These are phyloP conservation scores for Strix occidentalis DNA, from an alignment of 2,797 vertebrate genomes.

Conservation along the genomic window DNA sequence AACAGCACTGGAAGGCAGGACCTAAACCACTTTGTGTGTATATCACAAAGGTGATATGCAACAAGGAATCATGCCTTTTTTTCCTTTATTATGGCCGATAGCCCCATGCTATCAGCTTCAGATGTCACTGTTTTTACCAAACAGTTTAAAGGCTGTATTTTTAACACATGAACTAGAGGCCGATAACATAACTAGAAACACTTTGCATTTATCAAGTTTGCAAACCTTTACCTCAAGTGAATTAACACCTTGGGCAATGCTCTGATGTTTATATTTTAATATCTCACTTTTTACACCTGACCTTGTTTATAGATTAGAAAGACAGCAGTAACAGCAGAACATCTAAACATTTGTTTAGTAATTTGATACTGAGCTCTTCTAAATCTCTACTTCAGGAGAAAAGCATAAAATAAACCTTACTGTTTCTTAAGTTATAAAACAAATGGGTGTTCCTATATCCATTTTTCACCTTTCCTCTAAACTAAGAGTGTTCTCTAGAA, in stretches of 20 bases:
- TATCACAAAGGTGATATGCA: neutral
- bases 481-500: neutral
- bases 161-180: neutral
- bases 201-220: neutral
- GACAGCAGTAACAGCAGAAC: neutral
- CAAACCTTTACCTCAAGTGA: neutral
- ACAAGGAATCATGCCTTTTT: neutral
- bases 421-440: neutral
- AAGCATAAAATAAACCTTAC: neutral
- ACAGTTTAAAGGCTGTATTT: neutral
- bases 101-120: neutral
- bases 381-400: neutral
- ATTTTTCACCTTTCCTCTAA: neutral
- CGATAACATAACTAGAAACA: neutral
- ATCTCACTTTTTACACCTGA: neutral
- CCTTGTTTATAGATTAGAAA: neutral
- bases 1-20: neutral
- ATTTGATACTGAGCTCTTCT: neutral
- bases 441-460: neutral
- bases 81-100: neutral
- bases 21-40: neutral
- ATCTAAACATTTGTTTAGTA: neutral
- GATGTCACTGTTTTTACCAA: neutral
- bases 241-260: neutral
- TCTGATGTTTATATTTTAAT: neutral